Percentiles rank a stretch among this genome's conserved stretches.
Conservation (phyloP, 2,888 invertebrate species). For the Ceratothoa steindachneri region DNA sequence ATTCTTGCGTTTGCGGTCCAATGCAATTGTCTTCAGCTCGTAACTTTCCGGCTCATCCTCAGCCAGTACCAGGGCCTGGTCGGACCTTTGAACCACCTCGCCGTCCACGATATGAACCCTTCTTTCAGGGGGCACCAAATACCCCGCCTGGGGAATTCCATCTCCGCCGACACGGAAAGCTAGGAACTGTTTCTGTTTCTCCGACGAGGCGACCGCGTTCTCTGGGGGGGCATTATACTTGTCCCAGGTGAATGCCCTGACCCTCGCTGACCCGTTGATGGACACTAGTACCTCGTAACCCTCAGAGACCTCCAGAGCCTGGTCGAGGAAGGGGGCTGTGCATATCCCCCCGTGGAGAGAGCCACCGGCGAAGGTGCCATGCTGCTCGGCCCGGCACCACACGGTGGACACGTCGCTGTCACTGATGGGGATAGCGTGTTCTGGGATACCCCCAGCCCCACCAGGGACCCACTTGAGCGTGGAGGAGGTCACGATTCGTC, state of each 20-base stretch:
- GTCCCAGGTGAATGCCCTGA: slow-evolving; percentile 34
- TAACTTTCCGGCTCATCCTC: slow-evolving; percentile 41
- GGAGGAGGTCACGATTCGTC: slow-evolving; percentile 34
- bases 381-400: slow-evolving; percentile 43
- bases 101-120: slow-evolving; percentile 32
- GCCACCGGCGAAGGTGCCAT: slow-evolving; percentile 34
- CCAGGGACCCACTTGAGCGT: slow-evolving; percentile 38
- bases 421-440: slow-evolving; percentile 27
- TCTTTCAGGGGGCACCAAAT: slow-evolving; percentile 26
- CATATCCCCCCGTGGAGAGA: slow-evolving; percentile 34
- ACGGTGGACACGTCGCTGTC: slow-evolving; percentile 37
- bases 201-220: slow-evolving; percentile 30
- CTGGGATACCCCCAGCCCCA: slow-evolving; percentile 1
- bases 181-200: slow-evolving; percentile 26
- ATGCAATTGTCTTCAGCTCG: slow-evolving; percentile 28
- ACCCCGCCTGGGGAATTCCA: slow-evolving; percentile 35
- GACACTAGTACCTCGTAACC: slow-evolving; percentile 40
- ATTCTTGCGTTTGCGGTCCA: slow-evolving; percentile 22
- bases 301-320: slow-evolving; percentile 18
- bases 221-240: slow-evolving; percentile 40
- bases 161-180: slow-evolving; percentile 24
- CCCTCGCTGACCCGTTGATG: slow-evolving; percentile 39
- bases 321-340: slow-evolving; percentile 37
- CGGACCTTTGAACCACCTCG: slow-evolving; percentile 17
- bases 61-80: slow-evolving; percentile 32